Evolutionary conservation across 2,888 invertebrate species (phyloP).

Genomic region (Polylopha cassiicola): DNA sequence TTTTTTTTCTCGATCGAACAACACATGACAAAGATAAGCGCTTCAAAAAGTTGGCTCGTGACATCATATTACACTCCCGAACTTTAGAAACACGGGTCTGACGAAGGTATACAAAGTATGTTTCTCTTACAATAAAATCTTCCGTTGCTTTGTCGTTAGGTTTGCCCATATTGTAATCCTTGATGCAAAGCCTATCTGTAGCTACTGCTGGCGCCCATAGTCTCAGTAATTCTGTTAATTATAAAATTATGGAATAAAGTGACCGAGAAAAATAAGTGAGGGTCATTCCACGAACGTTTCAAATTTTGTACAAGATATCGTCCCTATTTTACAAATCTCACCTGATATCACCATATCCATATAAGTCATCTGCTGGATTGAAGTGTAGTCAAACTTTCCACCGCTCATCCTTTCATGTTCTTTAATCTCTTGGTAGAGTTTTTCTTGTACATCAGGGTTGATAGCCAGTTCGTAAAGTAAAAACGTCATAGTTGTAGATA

Average conservation of each 20-base stretch:
- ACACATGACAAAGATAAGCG: no score
- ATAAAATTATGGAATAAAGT: background rate
- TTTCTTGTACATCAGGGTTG: slow-evolving; percentile 76
- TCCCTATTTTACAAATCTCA: slow-evolving; percentile 33
- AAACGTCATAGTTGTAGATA: slow-evolving; percentile 66
- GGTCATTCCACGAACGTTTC: no score
- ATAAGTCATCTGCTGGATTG: slow-evolving; percentile 74
- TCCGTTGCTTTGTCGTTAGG: slow-evolving; percentile 22
- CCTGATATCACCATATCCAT: slow-evolving; percentile 79
- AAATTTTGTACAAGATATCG: no score
- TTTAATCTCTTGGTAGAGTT: slow-evolving; percentile 72
- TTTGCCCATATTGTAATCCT: slow-evolving; percentile 35
- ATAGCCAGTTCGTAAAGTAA: slow-evolving; percentile 75
- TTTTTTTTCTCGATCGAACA: no score
- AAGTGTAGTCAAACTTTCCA: slow-evolving; percentile 69
- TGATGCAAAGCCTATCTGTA: background rate
- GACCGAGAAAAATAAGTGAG: no score
- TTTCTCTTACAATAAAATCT: slow-evolving; percentile 22
- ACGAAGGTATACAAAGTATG: slow-evolving; percentile 50
- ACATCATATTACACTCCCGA: no score
- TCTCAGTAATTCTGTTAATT: slow-evolving; percentile 1
- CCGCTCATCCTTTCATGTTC: slow-evolving; percentile 56
- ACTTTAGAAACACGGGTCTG: no score
- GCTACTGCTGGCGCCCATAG: slow-evolving; percentile 2
- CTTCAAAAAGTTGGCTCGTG: no score